These are phyloP conservation scores for Andrena fulva DNA, from an alignment of 2,888 invertebrate species.

Conservation along the genomic window DNA sequence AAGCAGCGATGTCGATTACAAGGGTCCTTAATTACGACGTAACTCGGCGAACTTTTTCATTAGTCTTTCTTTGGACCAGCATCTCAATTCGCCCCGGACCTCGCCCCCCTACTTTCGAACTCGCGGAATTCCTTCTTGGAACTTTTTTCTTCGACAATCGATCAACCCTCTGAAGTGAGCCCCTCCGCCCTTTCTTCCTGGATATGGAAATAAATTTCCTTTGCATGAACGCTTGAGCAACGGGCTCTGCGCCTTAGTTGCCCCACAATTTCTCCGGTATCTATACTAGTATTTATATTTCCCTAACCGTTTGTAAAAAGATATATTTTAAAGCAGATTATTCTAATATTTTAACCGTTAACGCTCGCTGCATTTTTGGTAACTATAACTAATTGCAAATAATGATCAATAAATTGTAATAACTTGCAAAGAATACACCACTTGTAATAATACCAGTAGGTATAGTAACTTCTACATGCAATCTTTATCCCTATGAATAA, in stretches of 20 bases:
- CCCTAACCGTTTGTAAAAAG: too few species aligned
- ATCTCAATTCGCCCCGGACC: conserved; percentile 35
- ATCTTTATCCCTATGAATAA: neutral
- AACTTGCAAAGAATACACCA: too few species aligned
- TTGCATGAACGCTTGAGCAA: neutral
- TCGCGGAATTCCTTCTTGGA: conserved; percentile 34
- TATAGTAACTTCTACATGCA: neutral
- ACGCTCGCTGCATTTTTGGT: too few species aligned
- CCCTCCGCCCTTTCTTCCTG: neutral
- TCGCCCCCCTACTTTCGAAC: conserved; percentile 33
- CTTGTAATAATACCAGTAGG: too few species aligned
- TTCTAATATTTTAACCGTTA: too few species aligned
- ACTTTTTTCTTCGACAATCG: conserved; percentile 39
- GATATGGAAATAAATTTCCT: conserved; percentile 10
- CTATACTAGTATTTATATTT: too few species aligned
- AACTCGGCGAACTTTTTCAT: conserved; percentile 61
- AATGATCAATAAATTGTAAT: too few species aligned
- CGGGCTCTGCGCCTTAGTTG: too few species aligned
- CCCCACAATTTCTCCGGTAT: too few species aligned
- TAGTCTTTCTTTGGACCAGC: conserved; percentile 27
- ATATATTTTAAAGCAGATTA: too few species aligned
- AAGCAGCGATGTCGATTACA: conserved; percentile 69
- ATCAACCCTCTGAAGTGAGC: conserved; percentile 37
- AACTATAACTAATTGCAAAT: too few species aligned
- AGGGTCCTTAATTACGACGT: conserved; percentile 65